A percentile compares a stretch with the other conserved stretches of the same genome.
Evolutionary conservation across 2,797 vertebrate species (phyloP).

Genomic region (Natrix natrix): DNA sequence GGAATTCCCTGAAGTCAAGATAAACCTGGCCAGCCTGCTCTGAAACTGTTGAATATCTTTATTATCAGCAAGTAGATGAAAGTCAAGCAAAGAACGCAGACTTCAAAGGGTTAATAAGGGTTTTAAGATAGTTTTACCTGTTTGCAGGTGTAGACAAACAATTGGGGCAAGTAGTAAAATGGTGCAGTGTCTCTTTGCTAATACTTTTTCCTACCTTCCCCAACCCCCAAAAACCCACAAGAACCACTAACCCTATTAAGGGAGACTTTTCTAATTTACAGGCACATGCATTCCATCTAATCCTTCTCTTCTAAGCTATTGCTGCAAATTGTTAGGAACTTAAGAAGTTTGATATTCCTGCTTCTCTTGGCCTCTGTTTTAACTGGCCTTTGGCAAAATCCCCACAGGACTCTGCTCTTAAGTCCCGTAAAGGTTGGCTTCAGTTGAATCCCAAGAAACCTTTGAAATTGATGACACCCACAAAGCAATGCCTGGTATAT

Average conservation of each 20-base stretch:
- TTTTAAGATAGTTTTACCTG: not conserved
- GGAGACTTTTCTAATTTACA: not conserved
- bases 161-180: not conserved
- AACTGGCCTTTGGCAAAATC: not conserved
- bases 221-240: not conserved
- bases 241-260: not conserved
- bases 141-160: not conserved
- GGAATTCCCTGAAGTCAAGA: not conserved
- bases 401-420: not conserved
- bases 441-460: not conserved
- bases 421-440: not conserved
- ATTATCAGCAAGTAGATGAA: not conserved
- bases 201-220: not conserved
- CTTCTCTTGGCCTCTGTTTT: not conserved
- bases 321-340: not conserved
- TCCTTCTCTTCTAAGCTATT: too few relatives aligned
- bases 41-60: rapidly evolving
- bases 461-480: not conserved
- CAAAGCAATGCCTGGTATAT: not conserved
- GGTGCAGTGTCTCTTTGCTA: not conserved
- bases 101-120: not conserved
- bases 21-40: constrained; percentile 13
- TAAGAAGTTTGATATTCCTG: not conserved
- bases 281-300: not conserved
- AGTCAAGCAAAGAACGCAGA: not conserved